Conservation (phyloP, 2,888 invertebrate species). For the Sphaeridia pumilis region DNA sequence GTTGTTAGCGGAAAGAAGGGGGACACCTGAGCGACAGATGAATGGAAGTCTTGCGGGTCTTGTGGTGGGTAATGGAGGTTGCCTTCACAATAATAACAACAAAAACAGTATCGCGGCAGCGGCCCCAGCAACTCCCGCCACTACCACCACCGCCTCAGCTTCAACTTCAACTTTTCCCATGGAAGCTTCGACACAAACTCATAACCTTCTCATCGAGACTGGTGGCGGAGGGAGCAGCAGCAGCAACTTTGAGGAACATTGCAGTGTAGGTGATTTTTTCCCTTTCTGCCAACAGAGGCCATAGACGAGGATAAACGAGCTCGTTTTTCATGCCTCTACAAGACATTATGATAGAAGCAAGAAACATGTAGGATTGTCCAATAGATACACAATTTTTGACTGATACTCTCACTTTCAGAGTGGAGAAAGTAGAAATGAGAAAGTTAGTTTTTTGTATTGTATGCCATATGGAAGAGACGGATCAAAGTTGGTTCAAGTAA, state of each 20-base stretch:
- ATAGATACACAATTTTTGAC: too few relatives aligned
- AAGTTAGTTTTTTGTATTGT: too few relatives aligned
- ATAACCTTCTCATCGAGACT: conserved; percentile 14
- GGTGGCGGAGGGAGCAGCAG: too few relatives aligned
- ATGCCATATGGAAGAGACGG: too few relatives aligned
- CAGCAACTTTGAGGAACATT: conserved; percentile 32
- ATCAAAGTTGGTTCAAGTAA: too few relatives aligned
- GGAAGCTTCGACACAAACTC: conserved; percentile 34
- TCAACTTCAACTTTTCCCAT: conserved; percentile 26
- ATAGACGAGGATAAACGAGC: conserved; percentile 24
- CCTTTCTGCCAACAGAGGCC: too few relatives aligned
- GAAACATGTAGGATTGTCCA: too few relatives aligned
- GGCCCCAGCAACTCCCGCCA: not conserved
- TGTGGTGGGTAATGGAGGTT: not conserved
- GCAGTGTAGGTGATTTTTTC: conserved; percentile 34
- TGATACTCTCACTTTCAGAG: too few relatives aligned
- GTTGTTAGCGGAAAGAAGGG: conserved; percentile 7
- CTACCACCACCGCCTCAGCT: conserved; percentile 14
- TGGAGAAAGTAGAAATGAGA: too few relatives aligned
- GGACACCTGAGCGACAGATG: conserved; percentile 12
- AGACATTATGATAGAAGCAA: too few relatives aligned
- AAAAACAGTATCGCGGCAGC: too few relatives aligned
- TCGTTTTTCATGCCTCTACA: not conserved
- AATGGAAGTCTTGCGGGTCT: conserved; percentile 14
- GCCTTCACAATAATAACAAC: not conserved